Conservation (phyloP, 2,113 vertebrate species). For the Cyprinodon tularosa region DNA sequence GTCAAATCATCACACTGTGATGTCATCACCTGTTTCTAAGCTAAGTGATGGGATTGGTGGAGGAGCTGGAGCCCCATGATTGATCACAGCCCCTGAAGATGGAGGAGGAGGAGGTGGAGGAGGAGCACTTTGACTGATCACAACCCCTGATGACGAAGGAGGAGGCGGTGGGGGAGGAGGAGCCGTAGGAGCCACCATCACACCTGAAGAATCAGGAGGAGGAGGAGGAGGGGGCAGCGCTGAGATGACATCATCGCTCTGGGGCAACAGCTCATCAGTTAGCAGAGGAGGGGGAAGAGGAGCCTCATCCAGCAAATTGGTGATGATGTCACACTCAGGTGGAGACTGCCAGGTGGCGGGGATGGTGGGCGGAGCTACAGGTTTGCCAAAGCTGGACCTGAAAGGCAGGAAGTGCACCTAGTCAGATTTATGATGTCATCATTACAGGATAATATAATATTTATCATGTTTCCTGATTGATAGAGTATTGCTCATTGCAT, state of each 20-base stretch:
- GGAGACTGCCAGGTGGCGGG: conserved; percentile 49
- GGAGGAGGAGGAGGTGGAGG: not conserved
- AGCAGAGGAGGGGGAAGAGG: conserved; percentile 49
- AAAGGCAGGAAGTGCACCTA: not conserved
- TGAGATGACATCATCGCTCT: not conserved
- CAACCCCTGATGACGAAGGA: not conserved
- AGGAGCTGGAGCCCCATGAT: conserved; percentile 7
- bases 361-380: conserved; percentile 69
- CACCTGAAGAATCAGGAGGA: not conserved
- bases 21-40: conserved; percentile 73
- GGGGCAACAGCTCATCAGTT: not conserved
- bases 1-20: not conserved
- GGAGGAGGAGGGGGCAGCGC: conserved; percentile 45
- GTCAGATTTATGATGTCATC: no score
- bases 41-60: conserved; percentile 41
- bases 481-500: no score
- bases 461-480: no score
- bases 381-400: conserved; percentile 78
- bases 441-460: no score
- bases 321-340: conserved; percentile 65
- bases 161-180: conserved; percentile 39
- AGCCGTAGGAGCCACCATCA: not conserved
- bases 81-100: not conserved
- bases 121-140: not conserved
- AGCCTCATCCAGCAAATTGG: conserved; percentile 35